Base-by-base conservation (phyloP, 2,888 invertebrate genomes). In the Aleiodes alternator region DNA sequence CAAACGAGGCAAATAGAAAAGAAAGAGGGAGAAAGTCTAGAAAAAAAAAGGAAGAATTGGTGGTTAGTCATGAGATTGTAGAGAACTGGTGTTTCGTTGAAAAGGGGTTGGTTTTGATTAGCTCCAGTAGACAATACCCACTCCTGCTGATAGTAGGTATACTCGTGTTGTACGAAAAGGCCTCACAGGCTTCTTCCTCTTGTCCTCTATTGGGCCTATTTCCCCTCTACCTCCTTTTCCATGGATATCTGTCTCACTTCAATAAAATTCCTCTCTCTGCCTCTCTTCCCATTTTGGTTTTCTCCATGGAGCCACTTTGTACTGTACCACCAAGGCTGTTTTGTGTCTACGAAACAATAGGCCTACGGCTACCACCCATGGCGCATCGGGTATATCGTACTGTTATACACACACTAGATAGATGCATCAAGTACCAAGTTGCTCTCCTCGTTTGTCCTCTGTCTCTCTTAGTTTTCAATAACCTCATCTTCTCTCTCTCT, bases 41-140 rank as follows among this genome's bases (percentile, higher is more conserved):
- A 53, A 73, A 70, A 48, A 48, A 56, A 43, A 34, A 38, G 23
- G 64, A 64, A 34, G 61, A 31, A 12, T 31, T 31, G 14, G 34
- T 59, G 74, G 72, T 75, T 64, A 68, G 72, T 64, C 69, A 59
- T 71, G 73, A 69, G 74, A 76, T 80, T 76, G 73, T 81, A 80
- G 82, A 48, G 23, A 53, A 68, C 72, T 6, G 83, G 83, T 82
- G 84, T 86, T 85, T 82, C 80, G 87, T 83, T 88, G 89, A 88
- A 89, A 88, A 31, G 31, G 88, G 88, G 88, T 84, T 87, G 89
- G 87, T 88, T 88, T 88, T 89, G 89, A 89, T 89, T 89, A 89
- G 88, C 88, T 88, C 87, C 84, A 7, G 88, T 88, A 89, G 88
- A 89, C 89, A 89, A 89, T 89, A 87, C 87, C 87, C 85, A 84